phyloP scores from a whole-genome alignment of 37 sponge, comb jelly and placozoan species.

The Mnemiopsis leidyi region DNA sequence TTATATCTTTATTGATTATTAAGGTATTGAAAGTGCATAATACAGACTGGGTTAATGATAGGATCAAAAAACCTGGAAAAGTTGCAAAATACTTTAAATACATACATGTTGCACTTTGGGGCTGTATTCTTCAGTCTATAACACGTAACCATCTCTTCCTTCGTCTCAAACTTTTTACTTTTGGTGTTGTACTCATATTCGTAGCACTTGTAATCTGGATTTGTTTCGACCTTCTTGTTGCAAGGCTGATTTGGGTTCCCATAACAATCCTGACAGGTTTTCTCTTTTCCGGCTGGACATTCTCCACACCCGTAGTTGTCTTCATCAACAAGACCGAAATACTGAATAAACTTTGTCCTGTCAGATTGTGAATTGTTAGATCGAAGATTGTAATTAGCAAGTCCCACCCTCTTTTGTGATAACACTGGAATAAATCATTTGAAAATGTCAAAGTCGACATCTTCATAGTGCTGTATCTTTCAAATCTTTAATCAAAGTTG shows the following conservation, averaged over 20 bases:
- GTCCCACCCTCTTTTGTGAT: too few species aligned
- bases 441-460: too few species aligned
- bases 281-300: background rate
- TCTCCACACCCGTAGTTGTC: background rate
- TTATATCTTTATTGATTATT: too few species aligned
- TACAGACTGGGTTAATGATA: too few species aligned
- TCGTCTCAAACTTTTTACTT: background rate
- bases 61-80: too few species aligned
- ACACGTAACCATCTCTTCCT: background rate
- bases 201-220: background rate
- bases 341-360: background rate
- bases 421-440: too few species aligned
- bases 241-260: background rate
- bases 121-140: background rate
- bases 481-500: too few species aligned
- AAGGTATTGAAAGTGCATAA: too few species aligned
- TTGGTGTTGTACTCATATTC: background rate
- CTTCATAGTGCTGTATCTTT: too few species aligned
- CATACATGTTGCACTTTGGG: background rate
- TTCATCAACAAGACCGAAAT: background rate
- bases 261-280: background rate
- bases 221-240: background rate
- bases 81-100: too few species aligned
- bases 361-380: too few species aligned
- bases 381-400: too few species aligned